Evolutionary conservation across 2,888 invertebrate species (phyloP), one percentile per base, ranked within the genome.

Genomic region (Tenthredo livida): DNA sequence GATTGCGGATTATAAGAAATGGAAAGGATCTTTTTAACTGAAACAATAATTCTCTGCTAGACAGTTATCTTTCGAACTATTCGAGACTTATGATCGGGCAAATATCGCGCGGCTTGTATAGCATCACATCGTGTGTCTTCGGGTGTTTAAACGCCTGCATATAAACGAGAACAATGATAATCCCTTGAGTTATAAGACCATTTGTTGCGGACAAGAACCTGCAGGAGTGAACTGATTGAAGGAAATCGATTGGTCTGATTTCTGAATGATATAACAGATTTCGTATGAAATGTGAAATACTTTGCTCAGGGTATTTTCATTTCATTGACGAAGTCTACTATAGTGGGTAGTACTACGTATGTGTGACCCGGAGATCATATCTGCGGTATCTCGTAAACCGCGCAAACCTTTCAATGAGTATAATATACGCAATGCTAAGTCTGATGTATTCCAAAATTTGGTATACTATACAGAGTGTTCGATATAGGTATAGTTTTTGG

Each of bases 1-100:
- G 97, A 97, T 93, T 97, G 95, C 90, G 96, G 96, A 88, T 94
- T 96, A 91, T 96, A 95, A 95, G 40, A 9, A 21, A 61, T 25
- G 21, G 25, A 25, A 25, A 2, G 3, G 25, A 61, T 61, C 1
- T 61, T 61, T 25, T 21, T 12, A 61, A 61, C 61, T 10, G 61
- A 25, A 21, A 61, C 25, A 12, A 61, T 61, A 12, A 61, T 61
- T 61, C 2, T 61, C 25, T 25, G 25, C 10, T 25, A 1, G 12
- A 61, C 61, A 21, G 12, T 61, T 21, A 10, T 61, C 10, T 61
- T 61, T 21, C 61, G 61, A 61, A 12, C 25, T 21, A 12, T 61
- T 61, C 21, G 12, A 21, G 10, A 25, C 4, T 61, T 61, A 25
- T 61, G 12, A n/a, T 37, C 9, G 6, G 15, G 70, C 7, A 70